Evolutionary conservation across 1,140 invertebrate species (phyloP), one percentile per base, ranked within the genome.

Genomic region (Temnothorax longispinosus): DNA sequence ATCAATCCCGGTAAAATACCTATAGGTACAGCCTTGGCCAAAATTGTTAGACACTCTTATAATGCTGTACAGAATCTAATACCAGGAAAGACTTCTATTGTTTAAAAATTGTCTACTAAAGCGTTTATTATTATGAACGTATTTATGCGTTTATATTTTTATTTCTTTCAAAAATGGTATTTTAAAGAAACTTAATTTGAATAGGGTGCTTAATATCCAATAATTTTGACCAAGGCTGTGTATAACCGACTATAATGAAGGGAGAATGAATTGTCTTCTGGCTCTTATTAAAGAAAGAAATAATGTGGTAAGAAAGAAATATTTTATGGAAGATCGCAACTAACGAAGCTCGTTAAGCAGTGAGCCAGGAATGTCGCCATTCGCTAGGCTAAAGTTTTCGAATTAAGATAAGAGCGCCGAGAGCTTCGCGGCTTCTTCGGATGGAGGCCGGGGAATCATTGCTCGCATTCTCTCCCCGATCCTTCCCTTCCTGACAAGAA

Each of bases 361-460:
- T 11, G 15, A 76, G 54, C n/a, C n/a, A 41, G 54, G n/a, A 60
- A 74, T 47, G 38, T 41, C 58, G 27, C 67, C 44, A 71, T 87
- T 84, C 21, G 64, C 85, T 52, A 85, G 72, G 85, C 78, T 88
- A 80, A 92, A 92, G 80, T 93, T 93, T 93, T 67, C 75, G 77
- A 90, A 92, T 93, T 93, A 91, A 91, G 91, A 94, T 93, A 93
- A 91, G 77, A 65, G 54, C 13, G 21, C 21, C 8, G 41, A 44
- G 54, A 74, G 65, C 44, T 72, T 85, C 15, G 50, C 47, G n/a
- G 11, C n/a, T 47, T 27, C 35, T 47, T 71, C 64, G 47, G 50
- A 38, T 44, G 38, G 18, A 65, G 21, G 41, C 44, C 13, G 6
- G 32, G 18, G 6, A n/a, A 13, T 15, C 5, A n/a, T 44, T 32